phyloP scores from a whole-genome alignment of 2,888 invertebrate species.

The Malachius bipustulatus region DNA sequence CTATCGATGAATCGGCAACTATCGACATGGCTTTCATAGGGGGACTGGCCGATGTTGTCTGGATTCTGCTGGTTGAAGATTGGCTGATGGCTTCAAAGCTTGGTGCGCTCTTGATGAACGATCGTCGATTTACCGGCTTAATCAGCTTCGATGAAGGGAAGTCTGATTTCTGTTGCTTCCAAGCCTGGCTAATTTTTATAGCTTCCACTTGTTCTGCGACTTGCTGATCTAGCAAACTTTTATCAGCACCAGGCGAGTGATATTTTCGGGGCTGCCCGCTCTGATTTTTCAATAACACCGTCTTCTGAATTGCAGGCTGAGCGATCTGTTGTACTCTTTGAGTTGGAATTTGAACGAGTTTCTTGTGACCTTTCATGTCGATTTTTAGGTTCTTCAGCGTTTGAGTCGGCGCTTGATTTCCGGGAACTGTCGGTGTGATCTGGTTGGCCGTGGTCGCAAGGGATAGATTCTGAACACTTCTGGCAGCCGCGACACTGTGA shows the following conservation, averaged over 20 bases:
- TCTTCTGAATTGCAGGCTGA: conserved; percentile 25
- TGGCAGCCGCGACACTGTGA: neutral
- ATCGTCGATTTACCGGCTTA: conserved; percentile 12
- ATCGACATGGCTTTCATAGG: too few relatives aligned
- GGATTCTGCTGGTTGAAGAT: conserved; percentile 8
- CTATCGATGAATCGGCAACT: neutral
- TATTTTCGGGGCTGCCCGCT: conserved; percentile 33
- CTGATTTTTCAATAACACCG: conserved; percentile 34
- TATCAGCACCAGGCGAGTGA: conserved; percentile 29
- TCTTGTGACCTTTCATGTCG: conserved; percentile 12
- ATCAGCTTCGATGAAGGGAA: conserved; percentile 10
- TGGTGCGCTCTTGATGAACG: too few relatives aligned
- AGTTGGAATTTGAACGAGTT: conserved; percentile 11
- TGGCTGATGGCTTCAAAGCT: too few relatives aligned
- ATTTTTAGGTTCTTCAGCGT: conserved; percentile 12
- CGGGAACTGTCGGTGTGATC: conserved; percentile 5
- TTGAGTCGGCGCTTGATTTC: conserved; percentile 10
- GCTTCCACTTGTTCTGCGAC: conserved; percentile 36
- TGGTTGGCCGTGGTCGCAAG: neutral
- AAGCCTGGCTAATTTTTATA: conserved; percentile 30
- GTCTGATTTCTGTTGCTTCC: conserved; percentile 17
- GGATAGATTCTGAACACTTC: neutral
- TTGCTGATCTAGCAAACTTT: conserved; percentile 30
- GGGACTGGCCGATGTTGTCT: neutral
- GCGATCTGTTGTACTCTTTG: conserved; percentile 12